Conservation (phyloP, 2,888 invertebrate genomes). For the Morpho achilles region DNA sequence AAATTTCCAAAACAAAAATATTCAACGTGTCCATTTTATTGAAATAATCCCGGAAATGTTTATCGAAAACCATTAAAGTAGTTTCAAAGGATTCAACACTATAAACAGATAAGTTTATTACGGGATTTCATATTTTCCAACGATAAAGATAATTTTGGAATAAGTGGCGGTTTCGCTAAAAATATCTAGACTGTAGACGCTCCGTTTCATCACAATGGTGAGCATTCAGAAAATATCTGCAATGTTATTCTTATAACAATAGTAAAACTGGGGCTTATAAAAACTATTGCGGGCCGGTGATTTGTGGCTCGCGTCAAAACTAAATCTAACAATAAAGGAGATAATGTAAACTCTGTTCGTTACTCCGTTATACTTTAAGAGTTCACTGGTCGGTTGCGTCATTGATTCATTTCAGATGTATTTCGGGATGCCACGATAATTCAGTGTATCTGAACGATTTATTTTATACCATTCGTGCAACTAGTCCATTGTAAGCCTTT, state of each 20-base stretch:
- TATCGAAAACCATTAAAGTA: slow-evolving; percentile 1
- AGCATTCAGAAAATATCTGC: slow-evolving; percentile 14
- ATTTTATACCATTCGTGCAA: slow-evolving; percentile 20
- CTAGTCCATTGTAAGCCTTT: neutral
- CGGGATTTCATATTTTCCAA: slow-evolving; percentile 1
- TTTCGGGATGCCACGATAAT: slow-evolving; percentile 17
- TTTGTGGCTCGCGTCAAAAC: slow-evolving; percentile 25
- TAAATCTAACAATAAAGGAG: slow-evolving; percentile 24
- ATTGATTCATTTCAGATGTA: slow-evolving; percentile 20
- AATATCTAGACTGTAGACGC: slow-evolving; percentile 9
- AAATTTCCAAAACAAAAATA: too few species aligned
- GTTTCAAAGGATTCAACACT: neutral
- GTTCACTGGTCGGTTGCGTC: slow-evolving; percentile 27
- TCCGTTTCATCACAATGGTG: slow-evolving; percentile 10
- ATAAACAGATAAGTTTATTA: neutral
- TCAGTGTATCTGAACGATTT: slow-evolving; percentile 20
- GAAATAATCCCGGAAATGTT: neutral
- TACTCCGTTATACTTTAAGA: slow-evolving; percentile 23
- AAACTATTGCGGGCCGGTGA: slow-evolving; percentile 24
- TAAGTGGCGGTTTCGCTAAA: neutral
- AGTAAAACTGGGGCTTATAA: slow-evolving; percentile 23
- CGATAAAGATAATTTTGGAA: slow-evolving; percentile 1
- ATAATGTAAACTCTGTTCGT: slow-evolving; percentile 27
- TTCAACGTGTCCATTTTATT: neutral
- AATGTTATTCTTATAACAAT: slow-evolving; percentile 21